Evolutionary conservation across 92 coral and sea anemone species (phyloP).

Genomic region (Pocillopora meandrina): DNA sequence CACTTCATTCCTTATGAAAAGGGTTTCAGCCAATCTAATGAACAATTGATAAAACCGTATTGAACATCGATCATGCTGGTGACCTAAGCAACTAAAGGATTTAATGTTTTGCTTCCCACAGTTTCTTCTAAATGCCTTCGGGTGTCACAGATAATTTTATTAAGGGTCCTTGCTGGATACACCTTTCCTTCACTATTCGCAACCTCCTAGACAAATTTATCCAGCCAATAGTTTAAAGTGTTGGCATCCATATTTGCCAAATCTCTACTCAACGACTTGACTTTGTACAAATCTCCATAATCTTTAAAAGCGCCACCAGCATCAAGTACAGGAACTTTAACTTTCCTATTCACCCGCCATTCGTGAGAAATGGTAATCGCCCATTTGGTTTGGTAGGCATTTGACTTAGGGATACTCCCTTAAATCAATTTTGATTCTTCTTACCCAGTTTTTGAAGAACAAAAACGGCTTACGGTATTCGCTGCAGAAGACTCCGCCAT

Average conservation of each 20-base stretch:
- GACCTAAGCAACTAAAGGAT: no score
- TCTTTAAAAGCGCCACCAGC: constrained; percentile 58
- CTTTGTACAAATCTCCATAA: constrained; percentile 42
- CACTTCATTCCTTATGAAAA: no score
- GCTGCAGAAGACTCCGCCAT: constrained; percentile 49
- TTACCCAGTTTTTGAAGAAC: constrained; percentile 52
- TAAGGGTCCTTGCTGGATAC: constrained; percentile 48
- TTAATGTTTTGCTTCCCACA: constrained; percentile 28
- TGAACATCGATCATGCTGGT: no score
- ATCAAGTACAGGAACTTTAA: constrained; percentile 58
- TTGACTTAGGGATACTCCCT: constrained; percentile 51
- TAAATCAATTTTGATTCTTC: constrained; percentile 51
- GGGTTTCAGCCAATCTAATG: no score
- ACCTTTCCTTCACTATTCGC: constrained; percentile 55
- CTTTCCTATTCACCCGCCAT: constrained; percentile 53
- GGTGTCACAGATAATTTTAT: constrained; percentile 41
- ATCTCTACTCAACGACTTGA: constrained; percentile 47
- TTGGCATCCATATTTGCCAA: constrained; percentile 54
- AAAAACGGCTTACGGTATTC: constrained; percentile 44
- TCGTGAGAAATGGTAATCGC: constrained; percentile 47
- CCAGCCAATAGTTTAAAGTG: constrained; percentile 62
- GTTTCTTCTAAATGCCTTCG: constrained; percentile 50
- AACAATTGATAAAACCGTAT: no score
- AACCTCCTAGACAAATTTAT: constrained; percentile 63
- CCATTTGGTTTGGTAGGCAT: constrained; percentile 56